Conservation (phyloP, 2,888 invertebrate species). For the Odontocolon sp. region DNA sequence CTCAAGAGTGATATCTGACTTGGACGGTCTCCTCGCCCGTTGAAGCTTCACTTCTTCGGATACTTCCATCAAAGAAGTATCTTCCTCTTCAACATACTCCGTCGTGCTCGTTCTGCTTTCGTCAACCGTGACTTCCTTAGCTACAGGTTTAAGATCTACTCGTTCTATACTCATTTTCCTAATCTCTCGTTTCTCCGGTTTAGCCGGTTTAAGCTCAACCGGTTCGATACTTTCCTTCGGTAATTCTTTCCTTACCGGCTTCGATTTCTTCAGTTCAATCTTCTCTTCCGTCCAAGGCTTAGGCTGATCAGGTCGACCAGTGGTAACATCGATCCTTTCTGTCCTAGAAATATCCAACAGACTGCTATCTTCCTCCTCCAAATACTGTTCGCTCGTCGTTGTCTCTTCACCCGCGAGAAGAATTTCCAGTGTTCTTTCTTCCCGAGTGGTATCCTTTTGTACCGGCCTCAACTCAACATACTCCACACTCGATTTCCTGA, state of each 20-base stretch:
- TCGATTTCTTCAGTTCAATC: constrained; percentile 82
- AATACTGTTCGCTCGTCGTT: constrained; percentile 60
- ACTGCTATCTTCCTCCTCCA: constrained; percentile 69
- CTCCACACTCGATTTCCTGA: constrained; percentile 67
- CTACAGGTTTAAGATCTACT: constrained; percentile 65
- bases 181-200: constrained; percentile 77
- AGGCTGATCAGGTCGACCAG: constrained; percentile 55
- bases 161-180: constrained; percentile 70
- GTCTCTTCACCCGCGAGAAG: constrained; percentile 62
- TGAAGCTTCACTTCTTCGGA: constrained; percentile 51
- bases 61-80: constrained; percentile 48
- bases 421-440: constrained; percentile 58
- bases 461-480: constrained; percentile 70
- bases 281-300: constrained; percentile 86
- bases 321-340: constrained; percentile 56
- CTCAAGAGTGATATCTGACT: constrained; percentile 52
- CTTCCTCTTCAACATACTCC: constrained; percentile 61
- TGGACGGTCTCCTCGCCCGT: constrained; percentile 49
- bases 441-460: constrained; percentile 61
- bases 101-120: constrained; percentile 61
- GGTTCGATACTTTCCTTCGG: constrained; percentile 79
- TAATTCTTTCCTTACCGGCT: constrained; percentile 77
- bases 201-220: constrained; percentile 84
- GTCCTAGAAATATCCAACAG: constrained; percentile 53
- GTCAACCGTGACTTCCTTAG: constrained; percentile 60